Base-by-base conservation (phyloP, 2,113 vertebrate species). In the Sula dactylatra region DNA sequence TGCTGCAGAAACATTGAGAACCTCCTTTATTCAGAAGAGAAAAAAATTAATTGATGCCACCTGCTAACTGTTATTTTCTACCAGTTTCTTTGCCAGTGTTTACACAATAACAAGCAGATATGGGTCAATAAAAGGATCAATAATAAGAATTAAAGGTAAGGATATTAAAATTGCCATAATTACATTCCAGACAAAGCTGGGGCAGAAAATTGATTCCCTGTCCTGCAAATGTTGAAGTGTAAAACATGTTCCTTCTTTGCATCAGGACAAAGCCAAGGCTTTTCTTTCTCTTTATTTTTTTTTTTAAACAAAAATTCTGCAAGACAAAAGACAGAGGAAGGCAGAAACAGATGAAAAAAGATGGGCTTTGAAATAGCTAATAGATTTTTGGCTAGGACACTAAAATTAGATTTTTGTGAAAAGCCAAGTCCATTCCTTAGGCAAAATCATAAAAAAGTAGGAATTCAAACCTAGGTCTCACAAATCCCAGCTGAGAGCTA, bases 151-250 rank as follows among this genome's bases (percentile, higher is more conserved):
- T 86, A 86, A 94, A 77, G 13, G 21, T 90, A 77, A 95, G 40
- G 44, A 86, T 89, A 92, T 93, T 76, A 84, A 96, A 91, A 93
- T 91, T 84, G 25, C 40, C 29, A 58, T 91, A 82, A 94, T 91
- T 95, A 72, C n/a, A 73, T 88, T 94, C 34, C 52, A 91, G 59
- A 69, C 56, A 94, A 45, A 91, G 11, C 27, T 65, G 24, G 16
- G 16, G 25, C 19, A 96, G 70, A 76, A 87, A 94, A 97, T 89
- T 93, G 89, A 94, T 91, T 94, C 70, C 16, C 40, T 91, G 91
- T 82, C 77, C 40, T 69, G 24, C 12, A 96, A 84, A 85, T 26
- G 32, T 18, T 93, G 61, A 89, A 45, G 71, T 36, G 36, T 81
- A 91, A 92, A 95, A 87, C 12, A 44, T 61, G 55, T 26, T 81